These are phyloP conservation scores for Pitta sordida DNA, from an alignment of 2,113 vertebrate genomes.

Conservation along the genomic window DNA sequence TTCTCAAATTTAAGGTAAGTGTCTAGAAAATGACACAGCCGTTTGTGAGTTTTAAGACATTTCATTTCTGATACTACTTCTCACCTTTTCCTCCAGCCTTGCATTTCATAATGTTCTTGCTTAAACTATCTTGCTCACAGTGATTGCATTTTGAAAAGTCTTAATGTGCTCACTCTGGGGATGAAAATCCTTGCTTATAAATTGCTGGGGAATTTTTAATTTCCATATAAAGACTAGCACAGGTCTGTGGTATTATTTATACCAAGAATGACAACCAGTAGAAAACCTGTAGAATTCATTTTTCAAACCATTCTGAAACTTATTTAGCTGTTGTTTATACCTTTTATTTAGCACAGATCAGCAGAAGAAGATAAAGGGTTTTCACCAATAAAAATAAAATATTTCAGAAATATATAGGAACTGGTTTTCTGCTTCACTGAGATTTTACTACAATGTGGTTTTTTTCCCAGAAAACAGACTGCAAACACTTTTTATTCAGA, in stretches of 20 bases:
- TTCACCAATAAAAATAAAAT: not conserved
- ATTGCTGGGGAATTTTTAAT: not conserved
- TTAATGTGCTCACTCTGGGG: not conserved
- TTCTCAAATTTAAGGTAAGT: not conserved
- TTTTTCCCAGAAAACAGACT: not conserved
- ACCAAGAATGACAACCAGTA: rapidly evolving
- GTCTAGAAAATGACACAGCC: not conserved
- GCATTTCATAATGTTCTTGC: not conserved
- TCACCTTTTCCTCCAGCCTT: not conserved
- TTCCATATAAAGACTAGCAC: not conserved
- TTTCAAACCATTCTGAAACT: not conserved
- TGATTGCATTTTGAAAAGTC: not conserved
- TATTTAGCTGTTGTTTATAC: not conserved
- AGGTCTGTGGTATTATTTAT: not conserved
- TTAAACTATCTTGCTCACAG: not conserved
- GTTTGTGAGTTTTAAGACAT: not conserved
- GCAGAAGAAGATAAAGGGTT: not conserved
- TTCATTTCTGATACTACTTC: not conserved
- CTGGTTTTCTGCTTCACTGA: not conserved
- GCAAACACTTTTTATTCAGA: not conserved
- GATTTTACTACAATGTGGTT: not conserved
- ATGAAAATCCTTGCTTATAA: not conserved
- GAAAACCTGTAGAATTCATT: not conserved
- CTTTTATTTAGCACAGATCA: not conserved
- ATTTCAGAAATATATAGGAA: not conserved